Base-by-base conservation (phyloP, 2,113 vertebrate species). In the Xyrauchen texanus region DNA sequence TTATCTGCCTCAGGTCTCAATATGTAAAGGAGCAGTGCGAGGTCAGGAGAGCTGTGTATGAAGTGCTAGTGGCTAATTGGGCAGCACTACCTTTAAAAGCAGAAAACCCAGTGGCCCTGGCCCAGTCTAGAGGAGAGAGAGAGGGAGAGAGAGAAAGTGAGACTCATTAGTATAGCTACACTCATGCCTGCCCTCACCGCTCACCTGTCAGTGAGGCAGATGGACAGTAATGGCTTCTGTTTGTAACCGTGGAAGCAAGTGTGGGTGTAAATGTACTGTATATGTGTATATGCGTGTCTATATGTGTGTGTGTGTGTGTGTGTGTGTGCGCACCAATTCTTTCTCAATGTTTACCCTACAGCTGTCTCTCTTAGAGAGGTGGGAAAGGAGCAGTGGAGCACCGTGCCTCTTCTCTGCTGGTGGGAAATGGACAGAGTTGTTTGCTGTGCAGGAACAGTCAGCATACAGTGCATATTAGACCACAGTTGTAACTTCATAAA, bases 161-260 rank as follows among this genome's bases (percentile, higher is more conserved):
- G 5, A 16, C 15, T 70, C 77, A 79, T 78, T 71, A 81, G 47
- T 76, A 83, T 60, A 74, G 68, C 63, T 52, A 49, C 67, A 76
- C 49, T 63, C 77, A 71, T 57, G 62, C 73, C 62, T 76, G 73
- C 73, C 62, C 73, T 76, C 57, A 79, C 21, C 8, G 53, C 68
- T 80, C 45, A 45, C 73, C 75, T 78, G 75, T 69, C 83, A 79
- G 53, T 51, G 45, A 79, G 73, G 62, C 81, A 85, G 80, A 85
- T 72, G 68, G 72, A 80, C 83, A 82, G 68, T 62, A 73, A 75
- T 49, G 76, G 60, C 57, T 58, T 68, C n/a, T 60, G 74, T 65
- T 69, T 81, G 67, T 47, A 81, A 74, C 61, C 42, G 60, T 76
- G 67, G 65, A 60, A 63, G 60, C 60, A 65, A 55, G 49, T 79